Evolutionary conservation across 1,140 invertebrate species (phyloP).

Genomic region (Argopecten irradians): DNA sequence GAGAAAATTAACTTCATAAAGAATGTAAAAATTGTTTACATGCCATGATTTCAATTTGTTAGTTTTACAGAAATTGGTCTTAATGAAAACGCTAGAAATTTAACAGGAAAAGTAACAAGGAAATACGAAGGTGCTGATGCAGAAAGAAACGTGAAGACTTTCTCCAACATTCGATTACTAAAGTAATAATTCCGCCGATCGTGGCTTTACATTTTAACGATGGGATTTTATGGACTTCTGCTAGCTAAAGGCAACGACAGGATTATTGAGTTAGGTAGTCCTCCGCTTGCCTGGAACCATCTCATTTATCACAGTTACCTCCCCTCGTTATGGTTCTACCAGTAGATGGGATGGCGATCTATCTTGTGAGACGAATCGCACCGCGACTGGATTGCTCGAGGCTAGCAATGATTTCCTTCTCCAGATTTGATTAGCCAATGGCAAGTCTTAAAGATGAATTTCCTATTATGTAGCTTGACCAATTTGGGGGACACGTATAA

Average conservation of each 20-base stretch:
- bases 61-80: not conserved
- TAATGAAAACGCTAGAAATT: constrained; percentile 16
- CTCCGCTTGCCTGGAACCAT: not conserved
- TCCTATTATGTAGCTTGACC: not conserved
- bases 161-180: not conserved
- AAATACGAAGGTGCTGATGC: not conserved
- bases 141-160: not conserved
- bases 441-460: not conserved
- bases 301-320: constrained; percentile 17
- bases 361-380: not conserved
- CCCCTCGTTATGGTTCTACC: not conserved
- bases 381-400: not conserved
- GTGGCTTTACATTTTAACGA: not conserved
- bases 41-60: constrained; percentile 14
- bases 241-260: not conserved
- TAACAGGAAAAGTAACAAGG: not conserved
- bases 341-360: not conserved
- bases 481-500: not conserved
- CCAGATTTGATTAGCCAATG: not conserved
- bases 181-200: not conserved
- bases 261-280: not conserved
- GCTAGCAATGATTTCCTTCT: not conserved
- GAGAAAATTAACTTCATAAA: constrained; percentile 3
- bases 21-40: not conserved
- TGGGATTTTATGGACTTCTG: not conserved